Percentiles rank a stretch among this genome's conserved stretches.
Evolutionary conservation across 2,888 invertebrate species (phyloP).

Genomic region (Drosophila tripunctata): DNA sequence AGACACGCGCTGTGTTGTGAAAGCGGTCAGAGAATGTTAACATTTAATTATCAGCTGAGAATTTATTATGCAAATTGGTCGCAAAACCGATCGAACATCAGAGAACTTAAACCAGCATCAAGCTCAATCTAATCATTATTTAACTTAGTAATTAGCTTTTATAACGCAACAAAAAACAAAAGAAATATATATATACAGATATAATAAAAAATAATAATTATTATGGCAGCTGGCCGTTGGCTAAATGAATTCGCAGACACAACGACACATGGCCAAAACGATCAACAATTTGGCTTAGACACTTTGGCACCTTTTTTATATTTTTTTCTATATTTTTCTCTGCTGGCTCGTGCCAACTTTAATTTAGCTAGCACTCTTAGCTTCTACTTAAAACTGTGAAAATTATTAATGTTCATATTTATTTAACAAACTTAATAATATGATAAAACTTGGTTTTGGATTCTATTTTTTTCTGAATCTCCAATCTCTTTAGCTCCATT

Average conservation of each 20-base stretch:
- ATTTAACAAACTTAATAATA: constrained; percentile 6
- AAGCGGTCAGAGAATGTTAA: constrained; percentile 50
- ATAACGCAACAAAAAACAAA: constrained; percentile 25
- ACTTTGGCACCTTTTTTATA: constrained; percentile 65
- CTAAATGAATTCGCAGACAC: constrained; percentile 31
- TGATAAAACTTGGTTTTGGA: not conserved
- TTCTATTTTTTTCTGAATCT: too few species aligned
- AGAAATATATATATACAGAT: constrained; percentile 17
- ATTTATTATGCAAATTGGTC: constrained; percentile 72
- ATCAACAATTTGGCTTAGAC: constrained; percentile 49
- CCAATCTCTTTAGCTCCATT: too few species aligned
- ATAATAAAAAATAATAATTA: constrained; percentile 38
- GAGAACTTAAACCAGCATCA: constrained; percentile 15
- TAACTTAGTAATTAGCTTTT: constrained; percentile 70
- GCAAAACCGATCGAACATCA: constrained; percentile 34
- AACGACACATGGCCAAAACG: constrained; percentile 25
- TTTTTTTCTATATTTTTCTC: constrained; percentile 13
- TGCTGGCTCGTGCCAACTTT: constrained; percentile 57
- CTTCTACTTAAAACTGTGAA: constrained; percentile 23
- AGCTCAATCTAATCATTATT: constrained; percentile 64
- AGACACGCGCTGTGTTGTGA: constrained; percentile 70
- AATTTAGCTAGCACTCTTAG: constrained; percentile 32
- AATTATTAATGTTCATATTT: constrained; percentile 9
- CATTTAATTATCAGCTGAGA: constrained; percentile 56
- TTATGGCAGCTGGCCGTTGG: constrained; percentile 35